A percentile compares a stretch with the other conserved stretches of the same genome.
phyloP scores from a whole-genome alignment of 2,113 vertebrate genomes.

The Poicephalus gulielmi region DNA sequence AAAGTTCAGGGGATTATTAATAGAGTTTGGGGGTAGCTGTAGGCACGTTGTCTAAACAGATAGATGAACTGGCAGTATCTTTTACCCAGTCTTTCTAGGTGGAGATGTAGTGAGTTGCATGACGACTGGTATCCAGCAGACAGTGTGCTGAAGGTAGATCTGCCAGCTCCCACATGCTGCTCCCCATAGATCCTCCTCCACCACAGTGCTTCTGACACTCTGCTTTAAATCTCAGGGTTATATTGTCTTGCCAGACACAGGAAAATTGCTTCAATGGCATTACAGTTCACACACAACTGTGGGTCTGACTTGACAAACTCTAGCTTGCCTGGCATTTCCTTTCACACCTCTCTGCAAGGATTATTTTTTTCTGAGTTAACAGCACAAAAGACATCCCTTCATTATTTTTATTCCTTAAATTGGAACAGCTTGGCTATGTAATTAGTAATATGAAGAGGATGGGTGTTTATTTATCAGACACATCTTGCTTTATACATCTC shows the following conservation, averaged over 20 bases:
- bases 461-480: not conserved
- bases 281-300: not conserved
- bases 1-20: not conserved
- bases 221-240: not conserved
- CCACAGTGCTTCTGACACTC: not conserved
- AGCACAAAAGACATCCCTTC: not conserved
- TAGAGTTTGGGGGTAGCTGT: not conserved
- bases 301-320: not conserved
- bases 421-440: not conserved
- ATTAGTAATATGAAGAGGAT: not conserved
- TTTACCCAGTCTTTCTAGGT: not conserved
- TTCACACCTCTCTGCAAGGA: not conserved
- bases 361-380: not conserved
- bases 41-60: not conserved
- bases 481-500: not conserved
- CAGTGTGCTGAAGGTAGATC: not conserved
- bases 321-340: not conserved
- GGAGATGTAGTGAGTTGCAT: not conserved
- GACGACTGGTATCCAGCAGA: not conserved
- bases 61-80: not conserved
- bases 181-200: not conserved
- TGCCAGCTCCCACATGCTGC: not conserved
- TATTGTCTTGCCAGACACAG: not conserved
- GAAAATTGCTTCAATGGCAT: not conserved
- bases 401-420: not conserved